Percentiles rank a stretch among this genome's conserved stretches.
phyloP scores from a whole-genome alignment of 2,888 invertebrate genomes.

The Cinara cedri region DNA sequence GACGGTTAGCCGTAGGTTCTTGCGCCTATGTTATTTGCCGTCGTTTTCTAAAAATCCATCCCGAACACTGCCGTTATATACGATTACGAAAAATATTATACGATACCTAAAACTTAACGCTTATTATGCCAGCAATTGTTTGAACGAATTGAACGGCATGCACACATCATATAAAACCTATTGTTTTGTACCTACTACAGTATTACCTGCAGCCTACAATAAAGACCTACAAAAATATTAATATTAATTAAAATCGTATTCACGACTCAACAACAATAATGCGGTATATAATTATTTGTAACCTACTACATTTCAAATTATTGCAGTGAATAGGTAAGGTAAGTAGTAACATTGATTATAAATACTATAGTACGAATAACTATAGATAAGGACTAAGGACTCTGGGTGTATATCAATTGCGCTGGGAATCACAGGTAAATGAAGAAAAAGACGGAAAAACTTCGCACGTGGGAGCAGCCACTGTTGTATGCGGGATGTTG shows the following conservation, averaged over 20 bases:
- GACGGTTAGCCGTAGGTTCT: too few relatives aligned
- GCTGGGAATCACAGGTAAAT: too few relatives aligned
- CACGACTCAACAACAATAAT: background rate
- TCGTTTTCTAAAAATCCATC: constrained; percentile 8
- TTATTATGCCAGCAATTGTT: constrained; percentile 18
- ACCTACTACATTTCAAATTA: constrained; percentile 34
- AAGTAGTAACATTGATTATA: too few relatives aligned
- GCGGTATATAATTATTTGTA: background rate
- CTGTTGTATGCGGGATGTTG: too few relatives aligned
- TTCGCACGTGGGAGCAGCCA: too few relatives aligned
- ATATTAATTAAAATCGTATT: constrained; percentile 37
- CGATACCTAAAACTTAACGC: constrained; percentile 13
- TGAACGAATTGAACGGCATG: background rate
- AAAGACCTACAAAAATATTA: constrained; percentile 17
- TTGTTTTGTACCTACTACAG: background rate
- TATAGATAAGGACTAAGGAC: too few relatives aligned
- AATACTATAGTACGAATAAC: too few relatives aligned
- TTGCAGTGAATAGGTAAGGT: background rate
- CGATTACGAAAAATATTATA: constrained; percentile 25
- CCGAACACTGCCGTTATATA: background rate
- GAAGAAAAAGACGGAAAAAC: too few relatives aligned
- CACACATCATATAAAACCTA: background rate
- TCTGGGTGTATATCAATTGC: too few relatives aligned
- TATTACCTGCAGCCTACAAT: background rate
- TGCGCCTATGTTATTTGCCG: background rate